phyloP scores from a whole-genome alignment of 2,888 invertebrate genomes.

The Tribolium freemani region DNA sequence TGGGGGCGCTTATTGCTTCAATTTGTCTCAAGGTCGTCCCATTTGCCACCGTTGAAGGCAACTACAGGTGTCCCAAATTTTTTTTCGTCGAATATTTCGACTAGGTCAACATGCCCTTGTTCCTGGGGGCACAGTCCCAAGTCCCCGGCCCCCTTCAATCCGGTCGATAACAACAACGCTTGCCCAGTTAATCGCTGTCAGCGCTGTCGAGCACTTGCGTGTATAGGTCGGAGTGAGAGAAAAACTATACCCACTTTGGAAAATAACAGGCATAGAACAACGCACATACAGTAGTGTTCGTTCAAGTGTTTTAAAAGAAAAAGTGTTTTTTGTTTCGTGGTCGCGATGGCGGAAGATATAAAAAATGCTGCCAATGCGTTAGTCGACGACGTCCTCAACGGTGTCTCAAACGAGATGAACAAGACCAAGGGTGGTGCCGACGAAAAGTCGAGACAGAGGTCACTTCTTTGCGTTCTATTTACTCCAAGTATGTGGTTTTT shows the following conservation, averaged over 20 bases:
- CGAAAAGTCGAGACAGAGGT: slow-evolving; percentile 59
- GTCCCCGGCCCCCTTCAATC: slow-evolving; percentile 41
- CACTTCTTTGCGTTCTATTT: slow-evolving; percentile 70
- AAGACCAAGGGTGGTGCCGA: slow-evolving; percentile 50
- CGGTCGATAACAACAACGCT: slow-evolving; percentile 57
- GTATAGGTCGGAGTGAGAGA: slow-evolving; percentile 28
- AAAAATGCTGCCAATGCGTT: slow-evolving; percentile 61
- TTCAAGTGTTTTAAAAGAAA: neutral
- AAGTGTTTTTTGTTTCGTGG: slow-evolving; percentile 8
- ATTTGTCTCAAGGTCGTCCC: neutral
- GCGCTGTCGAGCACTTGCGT: slow-evolving; percentile 36
- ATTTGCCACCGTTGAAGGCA: neutral
- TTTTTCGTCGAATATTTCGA: neutral
- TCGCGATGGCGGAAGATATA: slow-evolving; percentile 56
- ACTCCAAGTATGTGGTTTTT: slow-evolving; percentile 68
- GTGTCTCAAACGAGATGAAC: slow-evolving; percentile 58
- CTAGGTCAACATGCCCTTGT: slow-evolving; percentile 48
- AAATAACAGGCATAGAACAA: slow-evolving; percentile 10
- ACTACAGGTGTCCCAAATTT: neutral
- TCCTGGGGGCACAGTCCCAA: slow-evolving; percentile 49
- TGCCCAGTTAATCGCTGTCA: slow-evolving; percentile 52
- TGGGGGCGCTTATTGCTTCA: neutral
- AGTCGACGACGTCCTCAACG: slow-evolving; percentile 64
- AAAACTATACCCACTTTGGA: slow-evolving; percentile 13
- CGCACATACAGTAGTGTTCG: slow-evolving; percentile 1